phyloP scores from a whole-genome alignment of 1,140 invertebrate species.

The Platorchestia sp. region DNA sequence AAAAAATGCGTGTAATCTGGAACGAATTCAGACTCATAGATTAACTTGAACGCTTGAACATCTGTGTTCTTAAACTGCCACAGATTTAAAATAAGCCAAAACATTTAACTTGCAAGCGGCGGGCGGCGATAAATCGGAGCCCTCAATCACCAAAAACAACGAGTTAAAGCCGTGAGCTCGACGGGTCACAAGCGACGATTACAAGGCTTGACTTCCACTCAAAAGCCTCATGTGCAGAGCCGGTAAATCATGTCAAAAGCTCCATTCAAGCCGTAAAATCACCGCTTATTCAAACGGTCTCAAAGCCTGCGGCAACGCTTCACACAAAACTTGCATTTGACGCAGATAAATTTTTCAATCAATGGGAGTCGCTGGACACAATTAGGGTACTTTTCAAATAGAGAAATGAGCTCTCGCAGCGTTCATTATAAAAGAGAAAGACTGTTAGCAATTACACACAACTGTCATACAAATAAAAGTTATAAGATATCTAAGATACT shows the following conservation, averaged over 20 bases:
- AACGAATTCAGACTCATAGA: not conserved
- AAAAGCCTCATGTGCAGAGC: not conserved
- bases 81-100: not conserved
- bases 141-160: not conserved
- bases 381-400: not conserved
- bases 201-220: not conserved
- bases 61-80: not conserved
- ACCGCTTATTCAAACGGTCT: not conserved
- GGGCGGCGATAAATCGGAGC: not conserved
- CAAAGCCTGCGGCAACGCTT: not conserved
- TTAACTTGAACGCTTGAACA: not conserved
- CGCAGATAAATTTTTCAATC: not conserved
- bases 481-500: no score
- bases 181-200: not conserved
- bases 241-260: not conserved
- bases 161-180: not conserved
- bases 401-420: not conserved
- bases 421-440: not conserved
- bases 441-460: not conserved
- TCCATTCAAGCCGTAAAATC: not conserved
- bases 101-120: not conserved
- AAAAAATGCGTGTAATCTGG: not conserved
- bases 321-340: not conserved
- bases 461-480: no score
- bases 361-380: not conserved